Percentiles rank a stretch among this genome's conserved stretches.
These are phyloP conservation scores for Drosophila demipolita DNA, from an alignment of 2,888 invertebrate species.

Conservation along the genomic window DNA sequence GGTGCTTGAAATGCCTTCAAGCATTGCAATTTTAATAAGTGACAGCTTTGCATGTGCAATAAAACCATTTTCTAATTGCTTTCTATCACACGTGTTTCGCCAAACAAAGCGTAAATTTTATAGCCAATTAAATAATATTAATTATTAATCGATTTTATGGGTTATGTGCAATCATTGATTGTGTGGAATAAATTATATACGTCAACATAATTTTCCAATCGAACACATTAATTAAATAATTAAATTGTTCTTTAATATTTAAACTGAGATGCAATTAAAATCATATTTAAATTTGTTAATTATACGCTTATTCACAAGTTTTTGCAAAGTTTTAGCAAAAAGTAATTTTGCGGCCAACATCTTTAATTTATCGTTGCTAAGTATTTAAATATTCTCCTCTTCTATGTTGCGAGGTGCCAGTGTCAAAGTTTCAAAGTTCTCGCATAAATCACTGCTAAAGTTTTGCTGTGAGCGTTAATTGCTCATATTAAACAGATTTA, in stretches of 20 bases:
- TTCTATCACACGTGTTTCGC: slow-evolving; percentile 7
- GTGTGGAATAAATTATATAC: too few species aligned
- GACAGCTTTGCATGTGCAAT: slow-evolving; percentile 27
- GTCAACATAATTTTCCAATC: too few species aligned
- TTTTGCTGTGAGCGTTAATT: slow-evolving; percentile 49
- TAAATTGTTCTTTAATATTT: not conserved
- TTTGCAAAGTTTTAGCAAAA: not conserved
- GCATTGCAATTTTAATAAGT: slow-evolving; percentile 49
- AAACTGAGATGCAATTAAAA: not conserved
- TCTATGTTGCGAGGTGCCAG: slow-evolving; percentile 18
- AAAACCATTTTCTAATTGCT: slow-evolving; percentile 36
- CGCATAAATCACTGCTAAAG: slow-evolving; percentile 32
- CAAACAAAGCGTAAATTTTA: not conserved
- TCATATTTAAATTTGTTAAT: not conserved
- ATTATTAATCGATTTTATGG: not conserved
- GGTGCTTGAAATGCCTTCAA: slow-evolving; percentile 19
- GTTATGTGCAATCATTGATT: not conserved
- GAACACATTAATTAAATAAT: not conserved
- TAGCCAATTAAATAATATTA: not conserved
- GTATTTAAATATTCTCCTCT: slow-evolving; percentile 21
- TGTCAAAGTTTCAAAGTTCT: slow-evolving; percentile 25
- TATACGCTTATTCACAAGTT: not conserved
- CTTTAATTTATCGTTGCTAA: not conserved
- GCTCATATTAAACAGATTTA: slow-evolving; percentile 42
- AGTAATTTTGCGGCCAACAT: not conserved